Evolutionary conservation across 2,797 vertebrate genomes (phyloP), one percentile per base, ranked within the genome.

Genomic region (Linurgus olivaceus): DNA sequence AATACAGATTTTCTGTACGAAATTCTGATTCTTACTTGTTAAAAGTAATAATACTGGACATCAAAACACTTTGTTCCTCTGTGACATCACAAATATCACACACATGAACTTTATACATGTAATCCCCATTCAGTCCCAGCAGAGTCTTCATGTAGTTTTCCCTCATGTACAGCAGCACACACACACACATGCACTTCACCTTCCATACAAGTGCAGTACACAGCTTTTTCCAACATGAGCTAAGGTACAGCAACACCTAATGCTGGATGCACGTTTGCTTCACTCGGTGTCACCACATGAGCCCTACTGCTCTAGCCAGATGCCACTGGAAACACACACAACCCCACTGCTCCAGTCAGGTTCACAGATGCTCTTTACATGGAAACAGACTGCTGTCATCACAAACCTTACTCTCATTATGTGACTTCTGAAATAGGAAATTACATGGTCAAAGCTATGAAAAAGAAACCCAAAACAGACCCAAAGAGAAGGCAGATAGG

Each of bases 201-300:
- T n/a, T 44, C 29, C n/a, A 67, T 5, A 38, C 62, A 58, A 51
- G 62, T 17, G 26, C 21, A 3, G 28, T 16, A 16, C 62, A 47
- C 67, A 70, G 68, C 45, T 67, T 78, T 48, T 92, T 44, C 40
- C 65, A 65, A 26, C 23, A 7, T 2, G 17, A 87, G 29, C 59
- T 33, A 77, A 65, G n/a, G 58, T 6, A 48, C 17, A 77, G 25
- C 5, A 68, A 26, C 25, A 31, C 18, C 47, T 44, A 29, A 24
- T 6, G 57, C 51, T 20, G 57, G 50, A 35, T 0, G 0, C 28
- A 25, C 1, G 4, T 52, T 17, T n/a, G 35, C 47, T 85, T 75
- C 61, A 47, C 58, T 88, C 7, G 5, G 26, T 61, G 51, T 52
- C 48, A 72, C 48, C 73, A 31, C 13, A 4, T 4, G 40, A 87